Evolutionary conservation across 2,797 vertebrate genomes (phyloP), one percentile per base, ranked within the genome.

Genomic region (Apodemus agrarius): DNA sequence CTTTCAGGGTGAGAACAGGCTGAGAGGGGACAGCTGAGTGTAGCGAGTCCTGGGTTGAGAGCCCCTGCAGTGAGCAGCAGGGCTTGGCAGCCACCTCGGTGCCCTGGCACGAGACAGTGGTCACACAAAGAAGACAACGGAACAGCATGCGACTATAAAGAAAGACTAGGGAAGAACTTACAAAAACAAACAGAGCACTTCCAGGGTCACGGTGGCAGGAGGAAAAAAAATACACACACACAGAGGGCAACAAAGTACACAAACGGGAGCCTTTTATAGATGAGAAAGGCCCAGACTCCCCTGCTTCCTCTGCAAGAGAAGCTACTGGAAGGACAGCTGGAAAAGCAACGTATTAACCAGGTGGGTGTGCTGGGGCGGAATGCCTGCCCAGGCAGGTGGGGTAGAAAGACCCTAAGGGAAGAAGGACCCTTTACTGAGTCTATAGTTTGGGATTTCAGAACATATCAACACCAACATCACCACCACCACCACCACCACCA

Each of bases 371-470:
- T 1, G 1, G 49, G 49, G 13, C 37, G 24, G 80, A 59, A 90
- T 22, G 31, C 67, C 34, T n/a, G 26, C 19, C 22, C 8, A 12
- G 17, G 9, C 0, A 1, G 2, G 14, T 11, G 2, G 29, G 1
- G 2, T 14, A 1, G 11, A 69, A 59, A 59, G 52, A 89, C 24
- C 2, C 5, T 11, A 72, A 69, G 34, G 49, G 34, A 52, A 74
- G 67, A 12, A 87, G n/a, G 49, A 40, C 2, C 11, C 34, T 63
- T 75, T 37, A 49, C 61, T 75, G 63, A 75, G 54, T 29, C 24
- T 40, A 63, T 4, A 54, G 52, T n/a, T 93, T 43, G 37, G 46
- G 52, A 24, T 69, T 95, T 85, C 29, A 81, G 52, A 95, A 83
- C 78, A 65, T 79, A 26, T 91, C 31, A 19, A 3, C 31, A 34